Base-by-base conservation (phyloP, 2,113 vertebrate genomes). In the Trichechus manatus region DNA sequence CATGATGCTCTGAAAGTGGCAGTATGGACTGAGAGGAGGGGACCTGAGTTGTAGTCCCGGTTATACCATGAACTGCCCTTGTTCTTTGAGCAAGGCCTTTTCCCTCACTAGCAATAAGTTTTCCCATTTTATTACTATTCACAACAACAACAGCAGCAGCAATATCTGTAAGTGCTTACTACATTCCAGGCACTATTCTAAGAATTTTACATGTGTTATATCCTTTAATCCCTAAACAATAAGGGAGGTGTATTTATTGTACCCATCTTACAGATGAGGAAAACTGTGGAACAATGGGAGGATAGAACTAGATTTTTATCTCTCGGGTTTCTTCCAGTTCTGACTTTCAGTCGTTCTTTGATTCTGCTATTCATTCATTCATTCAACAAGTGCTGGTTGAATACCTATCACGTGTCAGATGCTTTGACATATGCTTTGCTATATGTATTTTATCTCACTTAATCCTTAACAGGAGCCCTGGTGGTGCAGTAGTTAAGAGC, bases 31-130 rank as follows among this genome's bases (percentile, higher is more conserved):
- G 39, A 25, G 3, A 53, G 29, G 27, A 59, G 5, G 36, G 29
- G 1, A 36, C n/a, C 22, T 4, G 3, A 10, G 1, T 29, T 68
- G 1, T 0, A 10, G 22, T 33, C 33, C 50, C 53, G 53, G 68
- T 14, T 13, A 9, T 2, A n/a, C 3, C n/a, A 17, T 42, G 11
- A 1, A 42, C 25, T 9, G 33, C 20, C 6, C 42, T 56, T 75
- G 4, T 29, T 42, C 25, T 61, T 5, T 29, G 27, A 25, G 11
- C 10, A 33, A 66, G 42, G 19, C 15, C 31, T 36, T 31, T n/a
- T 25, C 47, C 31, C 19, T 89, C 19, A 1, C n/a, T 33, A 56
- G 3, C 6, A 59, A 7, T 42, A 22, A 20, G 19, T 14, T 23
- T n/a, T 23, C 19, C 13, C 53, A 15, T 70, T 79, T 22, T 31